These are phyloP conservation scores for Pyrrhosoma nymphula DNA, from an alignment of 2,888 invertebrate genomes.

Conservation along the genomic window DNA sequence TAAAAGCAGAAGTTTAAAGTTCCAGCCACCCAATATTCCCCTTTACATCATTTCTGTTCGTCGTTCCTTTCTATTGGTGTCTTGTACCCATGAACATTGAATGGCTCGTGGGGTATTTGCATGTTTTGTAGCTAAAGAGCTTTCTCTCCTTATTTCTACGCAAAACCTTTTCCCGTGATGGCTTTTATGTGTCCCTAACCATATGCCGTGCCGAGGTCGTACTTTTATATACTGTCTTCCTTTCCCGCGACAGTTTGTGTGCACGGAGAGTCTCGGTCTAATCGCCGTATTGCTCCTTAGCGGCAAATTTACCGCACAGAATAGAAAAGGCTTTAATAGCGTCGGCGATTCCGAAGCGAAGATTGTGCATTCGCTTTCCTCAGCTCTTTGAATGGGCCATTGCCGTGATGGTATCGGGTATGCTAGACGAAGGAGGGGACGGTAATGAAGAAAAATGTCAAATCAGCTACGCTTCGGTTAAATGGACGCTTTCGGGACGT, in stretches of 20 bases:
- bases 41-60: not conserved
- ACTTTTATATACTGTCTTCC: not conserved
- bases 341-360: not conserved
- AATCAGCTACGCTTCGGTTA: not conserved
- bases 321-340: not conserved
- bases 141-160: not conserved
- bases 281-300: constrained; percentile 21
- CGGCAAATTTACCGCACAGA: not conserved
- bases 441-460: constrained; percentile 26
- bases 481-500: not conserved
- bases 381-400: not conserved
- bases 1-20: too few relatives aligned
- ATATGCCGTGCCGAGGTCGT: not conserved
- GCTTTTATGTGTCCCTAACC: not conserved
- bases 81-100: not conserved
- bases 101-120: not conserved
- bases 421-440: not conserved
- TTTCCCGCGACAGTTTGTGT: not conserved
- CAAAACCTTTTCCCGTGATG: not conserved
- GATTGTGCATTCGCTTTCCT: constrained; percentile 25
- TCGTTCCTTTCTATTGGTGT: not conserved
- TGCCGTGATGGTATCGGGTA: constrained; percentile 5
- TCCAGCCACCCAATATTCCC: not conserved
- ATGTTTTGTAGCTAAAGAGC: not conserved
- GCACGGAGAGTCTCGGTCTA: not conserved